phyloP scores from a whole-genome alignment of 2,797 vertebrate species.

The Rhodeus uyekii region DNA sequence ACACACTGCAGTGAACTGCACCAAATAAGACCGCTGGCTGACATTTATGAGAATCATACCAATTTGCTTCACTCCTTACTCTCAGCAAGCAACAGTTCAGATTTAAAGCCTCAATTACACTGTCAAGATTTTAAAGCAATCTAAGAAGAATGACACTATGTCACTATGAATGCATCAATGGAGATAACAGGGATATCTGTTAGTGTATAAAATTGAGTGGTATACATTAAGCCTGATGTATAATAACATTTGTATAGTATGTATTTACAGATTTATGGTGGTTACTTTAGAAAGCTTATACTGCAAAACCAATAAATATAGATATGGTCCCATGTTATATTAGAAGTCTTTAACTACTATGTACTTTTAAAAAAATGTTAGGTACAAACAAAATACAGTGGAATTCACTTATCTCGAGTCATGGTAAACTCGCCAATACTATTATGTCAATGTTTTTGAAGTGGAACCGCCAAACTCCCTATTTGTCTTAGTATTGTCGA shows the following conservation, averaged over 20 bases:
- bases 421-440: too few relatives aligned
- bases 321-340: too few relatives aligned
- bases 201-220: background rate
- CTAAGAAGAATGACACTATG: background rate
- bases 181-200: background rate
- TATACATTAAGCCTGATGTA: background rate
- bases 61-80: background rate
- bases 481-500: too few relatives aligned
- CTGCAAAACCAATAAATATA: background rate
- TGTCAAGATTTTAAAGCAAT: background rate
- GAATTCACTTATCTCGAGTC: too few relatives aligned
- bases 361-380: too few relatives aligned
- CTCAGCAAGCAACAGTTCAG: background rate
- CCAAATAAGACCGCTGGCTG: background rate
- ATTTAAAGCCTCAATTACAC: constrained; percentile 1
- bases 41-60: constrained; percentile 11
- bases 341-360: too few relatives aligned
- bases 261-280: background rate
- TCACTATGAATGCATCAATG: too few relatives aligned
- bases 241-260: background rate
- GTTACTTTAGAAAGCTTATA: background rate
- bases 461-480: too few relatives aligned
- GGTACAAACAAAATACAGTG: too few relatives aligned
- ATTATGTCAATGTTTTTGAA: too few relatives aligned
- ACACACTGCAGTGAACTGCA: background rate